Percentiles rank a stretch among this genome's conserved stretches.
These are phyloP conservation scores for Agrotis puta DNA, from an alignment of 2,888 invertebrate species.

Conservation along the genomic window DNA sequence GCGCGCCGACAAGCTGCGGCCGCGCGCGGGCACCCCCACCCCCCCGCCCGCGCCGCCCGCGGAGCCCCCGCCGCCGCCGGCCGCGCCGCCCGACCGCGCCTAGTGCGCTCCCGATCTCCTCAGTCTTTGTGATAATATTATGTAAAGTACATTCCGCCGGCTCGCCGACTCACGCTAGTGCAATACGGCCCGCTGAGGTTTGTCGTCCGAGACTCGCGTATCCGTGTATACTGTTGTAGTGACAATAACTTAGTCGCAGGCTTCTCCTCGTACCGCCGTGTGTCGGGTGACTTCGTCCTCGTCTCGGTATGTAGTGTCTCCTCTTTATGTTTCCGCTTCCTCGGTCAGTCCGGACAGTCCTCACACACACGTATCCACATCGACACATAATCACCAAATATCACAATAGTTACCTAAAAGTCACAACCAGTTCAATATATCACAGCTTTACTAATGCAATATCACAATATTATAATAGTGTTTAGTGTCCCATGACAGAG, in stretches of 20 bases:
- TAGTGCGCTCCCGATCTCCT: conserved; percentile 76
- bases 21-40: conserved; percentile 83
- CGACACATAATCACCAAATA: conserved; percentile 86
- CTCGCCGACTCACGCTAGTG: conserved; percentile 64
- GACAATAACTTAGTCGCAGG: conserved; percentile 83
- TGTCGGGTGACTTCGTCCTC: conserved; percentile 57
- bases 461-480: conserved; percentile 83
- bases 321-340: conserved; percentile 70
- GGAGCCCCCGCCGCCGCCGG: conserved; percentile 71
- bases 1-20: conserved; percentile 87
- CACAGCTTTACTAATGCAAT: conserved; percentile 89
- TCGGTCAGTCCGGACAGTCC: conserved; percentile 69
- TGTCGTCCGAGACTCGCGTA: conserved; percentile 62
- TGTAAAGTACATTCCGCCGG: conserved; percentile 88
- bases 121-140: conserved; percentile 87
- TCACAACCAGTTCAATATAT: conserved; percentile 89
- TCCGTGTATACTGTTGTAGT: conserved; percentile 84
- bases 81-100: conserved; percentile 66
- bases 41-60: conserved; percentile 79
- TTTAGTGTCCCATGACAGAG: conserved; percentile 70
- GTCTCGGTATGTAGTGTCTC: conserved; percentile 67
- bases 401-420: conserved; percentile 90
- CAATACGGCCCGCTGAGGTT: conserved; percentile 63
- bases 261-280: conserved; percentile 66
- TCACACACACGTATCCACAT: conserved; percentile 67